These are phyloP conservation scores for Opisthocomus hoazin DNA, from an alignment of 2,113 vertebrate genomes.

Conservation along the genomic window DNA sequence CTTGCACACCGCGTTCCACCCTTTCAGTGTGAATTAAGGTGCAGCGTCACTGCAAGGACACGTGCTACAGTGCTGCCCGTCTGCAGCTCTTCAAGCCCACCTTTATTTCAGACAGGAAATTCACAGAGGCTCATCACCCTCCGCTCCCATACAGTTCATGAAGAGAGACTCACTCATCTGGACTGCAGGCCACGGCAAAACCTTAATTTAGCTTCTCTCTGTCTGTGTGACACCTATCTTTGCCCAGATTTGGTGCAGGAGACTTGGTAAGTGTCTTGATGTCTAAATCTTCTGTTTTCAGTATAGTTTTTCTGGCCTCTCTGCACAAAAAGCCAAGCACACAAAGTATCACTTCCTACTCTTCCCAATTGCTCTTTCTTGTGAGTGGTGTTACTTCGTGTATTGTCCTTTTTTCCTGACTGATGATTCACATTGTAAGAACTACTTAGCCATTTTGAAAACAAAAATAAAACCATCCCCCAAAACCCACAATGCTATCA, in stretches of 20 bases:
- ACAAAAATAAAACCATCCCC: background rate
- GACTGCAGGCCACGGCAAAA: background rate
- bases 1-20: background rate
- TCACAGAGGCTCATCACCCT: background rate
- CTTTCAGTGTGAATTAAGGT: background rate
- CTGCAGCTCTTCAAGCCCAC: background rate
- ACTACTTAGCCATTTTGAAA: background rate
- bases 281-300: background rate
- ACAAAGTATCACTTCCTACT: background rate
- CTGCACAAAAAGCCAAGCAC: background rate
- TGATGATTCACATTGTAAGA: background rate
- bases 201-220: background rate
- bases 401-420: background rate
- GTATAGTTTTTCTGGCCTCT: background rate
- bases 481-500: background rate
- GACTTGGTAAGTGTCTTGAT: background rate
- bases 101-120: background rate
- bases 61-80: accelerated
- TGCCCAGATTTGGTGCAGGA: background rate
- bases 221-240: background rate
- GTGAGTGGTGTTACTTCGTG: accelerated
- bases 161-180: background rate
- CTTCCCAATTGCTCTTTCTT: background rate
- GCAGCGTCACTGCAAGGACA: background rate
- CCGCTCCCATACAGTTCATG: accelerated